A percentile compares a stretch with the other conserved stretches of the same genome.
Conservation (phyloP, 1,140 invertebrate genomes). For the Melanaphis sacchari region DNA sequence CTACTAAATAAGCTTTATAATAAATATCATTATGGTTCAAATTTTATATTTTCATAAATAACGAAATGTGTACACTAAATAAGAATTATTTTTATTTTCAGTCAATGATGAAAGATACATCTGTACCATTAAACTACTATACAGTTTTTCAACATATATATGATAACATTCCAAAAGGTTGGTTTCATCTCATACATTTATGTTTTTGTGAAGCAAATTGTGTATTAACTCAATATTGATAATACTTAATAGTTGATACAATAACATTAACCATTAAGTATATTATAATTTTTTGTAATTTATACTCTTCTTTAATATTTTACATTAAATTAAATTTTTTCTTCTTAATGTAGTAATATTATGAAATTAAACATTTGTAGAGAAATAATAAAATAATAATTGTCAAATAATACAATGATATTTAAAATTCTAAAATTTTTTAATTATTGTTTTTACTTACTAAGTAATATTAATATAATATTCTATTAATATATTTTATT, state of each 20-base stretch:
- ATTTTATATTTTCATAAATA: slow-evolving; percentile 7
- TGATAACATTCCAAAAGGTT: slow-evolving; percentile 72
- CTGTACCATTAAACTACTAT: slow-evolving; percentile 91
- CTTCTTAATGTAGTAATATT: neutral
- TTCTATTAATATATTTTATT: neutral
- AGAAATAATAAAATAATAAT: neutral
- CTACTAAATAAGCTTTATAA: neutral
- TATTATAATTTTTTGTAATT: neutral
- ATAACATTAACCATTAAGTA: neutral
- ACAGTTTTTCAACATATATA: slow-evolving; percentile 85
- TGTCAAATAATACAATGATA: too few species aligned
- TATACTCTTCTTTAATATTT: neutral
- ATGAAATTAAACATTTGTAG: neutral
- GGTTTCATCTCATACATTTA: slow-evolving; percentile 23
- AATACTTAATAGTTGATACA: neutral
- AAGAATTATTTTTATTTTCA: slow-evolving; percentile 57
- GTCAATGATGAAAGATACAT: slow-evolving; percentile 66
- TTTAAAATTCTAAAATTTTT: neutral
- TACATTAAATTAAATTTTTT: neutral
- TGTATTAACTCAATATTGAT: neutral
- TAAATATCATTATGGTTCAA: neutral
- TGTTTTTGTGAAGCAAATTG: neutral
- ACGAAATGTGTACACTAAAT: slow-evolving; percentile 21
- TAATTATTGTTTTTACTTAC: neutral
- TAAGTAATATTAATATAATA: neutral